Base-by-base conservation (phyloP, 2,113 vertebrate genomes). In the Hydrolagus affinis region DNA sequence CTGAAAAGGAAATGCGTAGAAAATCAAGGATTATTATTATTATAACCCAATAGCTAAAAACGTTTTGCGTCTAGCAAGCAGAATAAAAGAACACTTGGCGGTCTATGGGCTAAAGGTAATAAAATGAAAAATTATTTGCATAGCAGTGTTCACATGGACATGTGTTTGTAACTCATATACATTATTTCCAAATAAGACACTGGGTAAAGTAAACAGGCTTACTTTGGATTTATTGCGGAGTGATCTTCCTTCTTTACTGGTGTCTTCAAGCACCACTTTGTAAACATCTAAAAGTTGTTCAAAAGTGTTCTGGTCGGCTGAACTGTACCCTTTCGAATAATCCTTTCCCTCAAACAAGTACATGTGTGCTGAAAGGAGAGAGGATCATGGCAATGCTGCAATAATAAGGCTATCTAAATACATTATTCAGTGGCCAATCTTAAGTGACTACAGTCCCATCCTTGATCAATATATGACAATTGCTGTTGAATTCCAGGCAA, bases 281-380 rank as follows among this genome's bases (percentile, higher is more conserved):
- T 96, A 93, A 89, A 95, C 92, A 86, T 94, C 91, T 89, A 96
- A 62, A 87, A 98, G 87, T 68, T 90, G 88, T 44, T 94, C 90
- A 87, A 97, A 97, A 28, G 90, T 91, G 85, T 88, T 91, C 89
- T 92, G 91, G 90, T 98, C 97, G 72, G 94, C 94, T 69, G 89
- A 87, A 90, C 94, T 97, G 60, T 94, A 92, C 64, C 95, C 93
- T 86, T 94, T 96, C 25, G 96, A 98, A 88, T 98, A 98, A 90
- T 98, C 96, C 89, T 91, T 96, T 30, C 96, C 97, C 93, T 98
- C 96, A 11, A 96, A 98, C 87, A 93, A 90, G 11, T 98, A 98
- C 94, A 98, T 97, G 86, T 97, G 96, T 90, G 91, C 95, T 96
- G 91, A 86, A 89, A 90, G 2, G 28, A 83, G 32, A 32, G 28